Evolutionary conservation across 2,113 vertebrate genomes (phyloP), one percentile per base, ranked within the genome.

Genomic region (Engraulis encrasicolus): DNA sequence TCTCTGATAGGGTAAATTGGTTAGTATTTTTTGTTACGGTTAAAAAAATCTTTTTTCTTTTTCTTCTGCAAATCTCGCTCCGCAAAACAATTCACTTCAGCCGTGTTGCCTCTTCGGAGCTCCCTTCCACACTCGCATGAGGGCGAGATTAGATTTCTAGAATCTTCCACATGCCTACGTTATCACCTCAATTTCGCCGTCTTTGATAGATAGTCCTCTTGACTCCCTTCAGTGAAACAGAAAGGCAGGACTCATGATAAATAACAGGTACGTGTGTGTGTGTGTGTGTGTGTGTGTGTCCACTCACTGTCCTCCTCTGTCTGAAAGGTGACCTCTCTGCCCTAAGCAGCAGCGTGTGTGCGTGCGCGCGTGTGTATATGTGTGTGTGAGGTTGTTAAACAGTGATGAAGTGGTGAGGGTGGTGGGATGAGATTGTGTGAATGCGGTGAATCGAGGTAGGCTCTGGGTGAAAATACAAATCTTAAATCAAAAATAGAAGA

Each of bases 131-230:
- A 74, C 27, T 23, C 27, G n/a, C n/a, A n/a, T 23, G 27, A 12
- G 66, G 31, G 66, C 31, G 11, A 74, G 66, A 74, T 74, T 74
- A 74, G 66, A 74, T 74, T 74, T 34, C 66, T 74, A n/a, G 66
- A 74, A 74, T 74, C 66, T 74, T 74, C 66, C 66, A 17, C 66
- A 15, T 74, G 66, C 66, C 66, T 74, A 74, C 66, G 66, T 74
- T 74, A 74, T 74, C 66, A 74, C 66, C 66, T 74, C 66, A 74
- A 74, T 74, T 74, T 74, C 66, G 66, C 66, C 66, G 31, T n/a
- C n/a, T n/a, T n/a, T n/a, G n/a, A n/a, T n/a, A n/a, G n/a, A n/a
- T n/a, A 74, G 66, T 74, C 66, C 34, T 23, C 66, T 31, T 17
- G 66, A 74, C 66, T 34, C 66, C 34, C 66, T 74, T 74, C 66